Conservation (phyloP, 2,113 vertebrate genomes). For the Aplodontia rufa region DNA sequence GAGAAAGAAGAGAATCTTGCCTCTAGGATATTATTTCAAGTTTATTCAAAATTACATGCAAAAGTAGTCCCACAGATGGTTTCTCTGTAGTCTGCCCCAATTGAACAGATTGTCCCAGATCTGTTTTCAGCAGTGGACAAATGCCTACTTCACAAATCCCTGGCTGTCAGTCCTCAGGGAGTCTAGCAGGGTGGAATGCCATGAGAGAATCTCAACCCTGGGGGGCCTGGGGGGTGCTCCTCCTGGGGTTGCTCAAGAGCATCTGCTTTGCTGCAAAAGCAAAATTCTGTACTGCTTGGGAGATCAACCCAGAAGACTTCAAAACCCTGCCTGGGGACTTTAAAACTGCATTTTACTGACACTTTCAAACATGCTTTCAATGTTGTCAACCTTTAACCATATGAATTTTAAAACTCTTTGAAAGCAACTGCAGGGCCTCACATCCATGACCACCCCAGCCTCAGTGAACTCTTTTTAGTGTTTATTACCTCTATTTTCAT, state of each 20-base stretch:
- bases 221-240: neutral
- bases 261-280: constrained; percentile 14
- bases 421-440: neutral
- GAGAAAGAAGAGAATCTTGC: constrained; percentile 46
- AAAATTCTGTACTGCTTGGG: neutral
- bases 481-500: neutral
- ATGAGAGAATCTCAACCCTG: neutral
- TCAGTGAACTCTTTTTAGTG: neutral
- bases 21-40: constrained; percentile 14
- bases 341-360: constrained; percentile 25
- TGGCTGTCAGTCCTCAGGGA: neutral
- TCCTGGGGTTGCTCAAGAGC: neutral
- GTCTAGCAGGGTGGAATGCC: neutral
- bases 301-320: neutral
- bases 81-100: neutral
- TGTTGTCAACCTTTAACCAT: neutral
- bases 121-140: constrained; percentile 3
- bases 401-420: neutral
- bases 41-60: constrained; percentile 49
- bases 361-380: neutral
- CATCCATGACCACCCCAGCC: neutral
- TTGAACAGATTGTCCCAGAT: neutral
- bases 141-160: constrained; percentile 43
- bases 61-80: constrained; percentile 50
- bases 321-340: neutral